Base-by-base conservation (phyloP, 2,888 invertebrate species). In the Thecocarcelia acutangulata region DNA sequence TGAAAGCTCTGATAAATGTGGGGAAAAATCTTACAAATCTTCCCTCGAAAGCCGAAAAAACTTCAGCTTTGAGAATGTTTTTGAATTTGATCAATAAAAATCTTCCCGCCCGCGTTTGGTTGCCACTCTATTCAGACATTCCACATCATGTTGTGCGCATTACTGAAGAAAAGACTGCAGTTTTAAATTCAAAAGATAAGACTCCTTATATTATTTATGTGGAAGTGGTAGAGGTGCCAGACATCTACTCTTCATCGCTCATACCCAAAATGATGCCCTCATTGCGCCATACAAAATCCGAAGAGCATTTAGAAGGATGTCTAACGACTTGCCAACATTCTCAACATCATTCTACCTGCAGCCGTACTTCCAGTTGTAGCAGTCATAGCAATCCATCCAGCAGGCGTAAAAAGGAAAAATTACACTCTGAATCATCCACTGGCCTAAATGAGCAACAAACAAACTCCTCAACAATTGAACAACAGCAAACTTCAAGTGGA, bases 121-220 rank as follows among this genome's bases (percentile, higher is more conserved):
- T 99, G 86, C 99, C 99, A 13, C 93, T 99, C 58, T 95, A 97
- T 90, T 95, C 95, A 85, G 93, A 94, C 85, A 92, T 93, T 86
- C 95, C 97, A 64, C 99, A 99, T 92, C 96, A 97, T 89, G 96
- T 99, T 86, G 95, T 99, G 61, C 93, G 99, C 91, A 97, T 99
- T 91, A 98, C 99, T 52, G 97, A 97, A 79, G 97, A 97, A 88
- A 97, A 97, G 84, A 98, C 98, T 82, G 98, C 98, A 66, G 98
- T 99, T 70, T 94, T 99, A 84, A 99, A 99, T 91, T 98, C 98
- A 85, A 99, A 99, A 86, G 91, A 91, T 83, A 91, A 91, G 82
- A 98, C 99, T 61, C 99, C 99, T 0, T 99, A 98, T 91, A 96
- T 99, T 88, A 96, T 99, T 89, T 99, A 99, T 91, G 96, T 99